Evolutionary conservation across 2,113 vertebrate genomes (phyloP), one percentile per base, ranked within the genome.

Genomic region (Rhinichthys klamathensis): DNA sequence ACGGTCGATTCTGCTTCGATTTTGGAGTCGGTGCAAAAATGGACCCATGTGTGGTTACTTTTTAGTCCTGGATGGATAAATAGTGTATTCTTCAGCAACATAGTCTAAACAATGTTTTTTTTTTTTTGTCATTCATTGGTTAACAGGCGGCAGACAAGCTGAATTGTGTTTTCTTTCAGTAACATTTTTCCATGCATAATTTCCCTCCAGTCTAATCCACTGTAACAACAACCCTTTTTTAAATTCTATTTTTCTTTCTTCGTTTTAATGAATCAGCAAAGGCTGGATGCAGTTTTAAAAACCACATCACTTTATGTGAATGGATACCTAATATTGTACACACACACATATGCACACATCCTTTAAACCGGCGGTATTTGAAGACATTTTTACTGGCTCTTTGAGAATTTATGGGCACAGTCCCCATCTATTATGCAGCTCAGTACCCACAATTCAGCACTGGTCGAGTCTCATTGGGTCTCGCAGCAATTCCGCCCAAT

Each of bases 241-340:
- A 70, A 73, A 56, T 72, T 83, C 49, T 58, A 78, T 70, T 69
- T 83, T 78, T 79, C 61, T 67, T 83, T 69, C 73, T 61, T 46
- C 25, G 6, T 69, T 70, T 56, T 83, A 83, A 73, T 83, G 81
- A 83, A 83, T 72, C 67, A 83, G 81, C 65, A 72, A 30, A 73
- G 51, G 63, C 81, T 83, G 81, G 49, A 72, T 70, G 81, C 81
- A 83, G 27, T 83, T 83, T 81, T 83, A 27, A 83, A 83, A 83
- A 83, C 81, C 81, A 83, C 81, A 60, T 51, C 78, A 86, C 25
- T 75, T 86, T 72, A 72, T 86, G 78, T 81, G 60, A 86, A 63
- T 54, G 69, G 51, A 82, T 82, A 69, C 67, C 81, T 54, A 83
- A 83, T 72, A 58, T 83, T 83, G 58, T 27, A 86, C n/a, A 73